Conservation (phyloP, 2,888 invertebrate genomes). For the Drosophila phalerata region DNA sequence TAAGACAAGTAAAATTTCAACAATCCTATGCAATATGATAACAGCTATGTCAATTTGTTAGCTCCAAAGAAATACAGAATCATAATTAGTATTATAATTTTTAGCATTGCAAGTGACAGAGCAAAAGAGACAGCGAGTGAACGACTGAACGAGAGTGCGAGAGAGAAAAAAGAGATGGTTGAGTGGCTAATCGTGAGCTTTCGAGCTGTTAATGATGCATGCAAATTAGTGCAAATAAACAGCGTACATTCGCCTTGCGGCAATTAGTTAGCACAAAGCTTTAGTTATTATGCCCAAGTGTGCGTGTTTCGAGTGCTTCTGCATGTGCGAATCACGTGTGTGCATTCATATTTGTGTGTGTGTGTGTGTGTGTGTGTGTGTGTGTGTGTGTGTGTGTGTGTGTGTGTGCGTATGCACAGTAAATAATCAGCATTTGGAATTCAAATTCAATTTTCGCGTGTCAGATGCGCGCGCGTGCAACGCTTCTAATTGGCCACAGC, state of each 20-base stretch:
- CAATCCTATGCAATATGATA: background rate
- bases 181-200: constrained; percentile 24
- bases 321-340: constrained; percentile 14
- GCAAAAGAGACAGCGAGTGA: background rate
- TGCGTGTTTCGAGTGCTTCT: constrained; percentile 44
- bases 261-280: constrained; percentile 76
- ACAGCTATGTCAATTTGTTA: constrained; percentile 17
- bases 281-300: constrained; percentile 73
- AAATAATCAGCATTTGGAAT: constrained; percentile 72
- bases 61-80: constrained; percentile 5
- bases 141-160: background rate
- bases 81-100: constrained; percentile 21
- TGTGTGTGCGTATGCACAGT: constrained; percentile 41
- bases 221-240: constrained; percentile 76
- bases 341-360: background rate
- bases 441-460: constrained; percentile 67
- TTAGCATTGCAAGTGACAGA: constrained; percentile 1
- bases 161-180: background rate
- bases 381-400: constrained; percentile 12
- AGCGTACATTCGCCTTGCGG: constrained; percentile 59
- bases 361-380: background rate
- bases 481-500: constrained; percentile 62
- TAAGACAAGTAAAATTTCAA: background rate
- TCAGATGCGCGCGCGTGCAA: constrained; percentile 45
- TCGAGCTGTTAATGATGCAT: constrained; percentile 68